Evolutionary conservation across 2,888 invertebrate species (phyloP).

Genomic region (Agrypnus murinus): DNA sequence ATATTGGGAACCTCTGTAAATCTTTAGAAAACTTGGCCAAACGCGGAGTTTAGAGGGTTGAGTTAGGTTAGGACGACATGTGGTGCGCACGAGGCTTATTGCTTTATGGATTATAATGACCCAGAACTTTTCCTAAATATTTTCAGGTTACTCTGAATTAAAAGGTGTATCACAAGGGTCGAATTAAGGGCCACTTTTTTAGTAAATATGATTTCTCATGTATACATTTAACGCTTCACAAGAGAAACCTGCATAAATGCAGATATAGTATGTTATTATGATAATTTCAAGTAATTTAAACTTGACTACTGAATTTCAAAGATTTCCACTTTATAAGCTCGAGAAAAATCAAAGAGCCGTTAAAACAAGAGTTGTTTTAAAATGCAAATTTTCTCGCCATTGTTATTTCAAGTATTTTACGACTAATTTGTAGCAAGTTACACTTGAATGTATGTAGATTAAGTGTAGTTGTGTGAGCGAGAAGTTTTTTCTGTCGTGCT

Average conservation of each 20-base stretch:
- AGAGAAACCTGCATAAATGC: no score
- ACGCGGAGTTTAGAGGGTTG: slow-evolving; percentile 48
- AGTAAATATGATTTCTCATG: no score
- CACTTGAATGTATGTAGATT: slow-evolving; percentile 29
- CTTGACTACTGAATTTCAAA: not conserved
- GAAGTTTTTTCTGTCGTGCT: slow-evolving; percentile 34
- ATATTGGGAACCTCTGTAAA: slow-evolving; percentile 27
- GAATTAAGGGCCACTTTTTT: no score
- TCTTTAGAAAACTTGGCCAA: slow-evolving; percentile 19
- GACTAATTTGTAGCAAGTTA: slow-evolving; percentile 24
- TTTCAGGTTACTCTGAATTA: no score
- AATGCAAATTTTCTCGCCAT: slow-evolving; percentile 34
- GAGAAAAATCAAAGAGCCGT: not conserved
- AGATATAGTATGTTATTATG: no score
- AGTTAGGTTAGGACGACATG: slow-evolving; percentile 56
- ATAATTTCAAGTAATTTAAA: no score
- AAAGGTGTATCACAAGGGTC: no score
- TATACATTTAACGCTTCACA: no score
- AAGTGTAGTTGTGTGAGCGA: slow-evolving; percentile 22
- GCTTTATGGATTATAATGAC: no score
- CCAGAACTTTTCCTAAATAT: no score
- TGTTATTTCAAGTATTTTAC: slow-evolving; percentile 23
- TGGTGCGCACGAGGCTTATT: slow-evolving; percentile 51
- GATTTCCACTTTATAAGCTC: slow-evolving; percentile 4
- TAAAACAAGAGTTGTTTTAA: slow-evolving; percentile 12